Evolutionary conservation across 2,113 vertebrate species (phyloP), one percentile per base, ranked within the genome.

Genomic region (Serinus canaria): DNA sequence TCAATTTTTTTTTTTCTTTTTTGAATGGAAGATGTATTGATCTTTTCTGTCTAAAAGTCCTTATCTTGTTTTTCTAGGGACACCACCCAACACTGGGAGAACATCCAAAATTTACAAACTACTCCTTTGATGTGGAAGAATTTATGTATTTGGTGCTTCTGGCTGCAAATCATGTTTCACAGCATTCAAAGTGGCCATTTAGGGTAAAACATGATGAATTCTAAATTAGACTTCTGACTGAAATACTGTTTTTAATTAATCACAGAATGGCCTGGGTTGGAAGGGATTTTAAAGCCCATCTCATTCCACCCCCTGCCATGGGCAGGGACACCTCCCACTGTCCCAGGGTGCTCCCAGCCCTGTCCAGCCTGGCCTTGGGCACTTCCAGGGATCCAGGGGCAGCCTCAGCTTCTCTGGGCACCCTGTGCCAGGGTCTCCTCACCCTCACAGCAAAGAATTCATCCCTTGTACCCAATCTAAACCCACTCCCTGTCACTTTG

Each of bases 81-180:
- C 99, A 99, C 97, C 99, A 99, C 95, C 99, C 99, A 44, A 99
- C 99, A 8, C 98, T 99, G 24, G 99, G 99, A 83, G 99, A 99
- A 49, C 99, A 99, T 89, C 99, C 99, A 0, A 99, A 99, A 97
- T 99, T 99, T 90, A 99, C 99, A 46, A 99, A 99, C 98, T 99
- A 99, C 95, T 98, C 98, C 88, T 99, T 99, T 31, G 98, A 99
- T 50, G 98, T 99, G 62, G 98, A 98, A 94, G 99, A 99, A 97
- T 99, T 99, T 93, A 98, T 99, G 98, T 97, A 97, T 39, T 98
- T 99, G 19, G 99, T 99, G 69, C 97, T 99, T 92, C 97, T 98
- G 91, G 99, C 99, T 19, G 98, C 98, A 23, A 98, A 98, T 92
- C 98, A 98, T 3, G 98, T 99, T 84, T 97, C 95, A 21, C 97